These are phyloP conservation scores for Peucedramus taeniatus DNA, from an alignment of 2,113 vertebrate species.

Conservation along the genomic window DNA sequence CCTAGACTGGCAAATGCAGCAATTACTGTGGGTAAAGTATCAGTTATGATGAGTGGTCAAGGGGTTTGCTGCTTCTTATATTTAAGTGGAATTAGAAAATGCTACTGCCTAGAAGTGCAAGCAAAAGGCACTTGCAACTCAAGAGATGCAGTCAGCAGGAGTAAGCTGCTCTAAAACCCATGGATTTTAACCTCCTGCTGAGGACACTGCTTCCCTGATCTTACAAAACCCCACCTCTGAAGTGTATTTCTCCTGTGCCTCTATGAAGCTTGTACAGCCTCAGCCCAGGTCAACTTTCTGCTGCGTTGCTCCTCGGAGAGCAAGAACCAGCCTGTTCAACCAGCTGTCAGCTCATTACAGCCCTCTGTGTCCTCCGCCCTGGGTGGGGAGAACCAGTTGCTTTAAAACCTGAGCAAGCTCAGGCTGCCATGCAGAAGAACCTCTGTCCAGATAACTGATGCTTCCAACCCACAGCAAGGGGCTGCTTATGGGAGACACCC, in stretches of 20 bases:
- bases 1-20: background rate
- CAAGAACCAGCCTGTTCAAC: background rate
- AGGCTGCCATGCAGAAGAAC: accelerated
- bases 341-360: background rate
- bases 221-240: background rate
- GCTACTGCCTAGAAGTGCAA: background rate
- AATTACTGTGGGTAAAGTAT: background rate
- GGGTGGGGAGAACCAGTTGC: background rate
- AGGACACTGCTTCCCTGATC: background rate
- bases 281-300: background rate
- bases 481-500: accelerated
- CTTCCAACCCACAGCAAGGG: background rate
- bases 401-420: background rate
- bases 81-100: background rate
- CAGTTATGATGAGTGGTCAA: background rate
- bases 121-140: background rate
- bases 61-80: background rate
- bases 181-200: background rate
- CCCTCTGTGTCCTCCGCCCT: background rate
- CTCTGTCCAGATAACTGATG: background rate
- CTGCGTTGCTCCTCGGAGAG: accelerated
- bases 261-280: background rate
- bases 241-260: background rate
- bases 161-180: background rate
- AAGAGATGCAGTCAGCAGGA: background rate